Base-by-base conservation (phyloP, 2,888 invertebrate species). In the Atherix ibis region DNA sequence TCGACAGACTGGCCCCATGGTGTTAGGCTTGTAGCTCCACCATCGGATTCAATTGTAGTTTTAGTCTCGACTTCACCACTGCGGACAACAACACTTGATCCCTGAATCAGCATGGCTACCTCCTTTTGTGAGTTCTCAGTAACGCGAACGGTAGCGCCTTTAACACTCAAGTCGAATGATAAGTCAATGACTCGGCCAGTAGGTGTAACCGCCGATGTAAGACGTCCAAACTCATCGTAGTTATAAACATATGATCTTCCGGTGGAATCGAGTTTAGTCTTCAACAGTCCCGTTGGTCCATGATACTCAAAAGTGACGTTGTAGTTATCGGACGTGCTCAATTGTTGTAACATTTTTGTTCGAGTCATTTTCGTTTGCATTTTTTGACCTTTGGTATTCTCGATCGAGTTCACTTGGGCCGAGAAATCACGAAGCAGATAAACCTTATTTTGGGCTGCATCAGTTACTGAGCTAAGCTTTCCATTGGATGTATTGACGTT, bases 401-500 rank as follows among this genome's bases (percentile, higher is more conserved):
- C 91, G 48, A 91, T 91, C 1, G 91, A 89, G 50, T 89, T 91
- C 2, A 92, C 91, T 47, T 83, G 79, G 38, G 81, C 80, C 5
- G 83, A 80, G 52, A 84, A 84, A 52, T 87, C 85, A 18, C 85
- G 66, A 8, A 85, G 58, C 10, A 85, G 56, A 62, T 85, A 85
- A 0, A 85, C 82, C 59, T 85, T 84, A 51, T 87, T 87, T 31
- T 89, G 88, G 4, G 89, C 87, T 0, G 89, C 82, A 52, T 94
- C 94, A 0, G 88, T 88, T 0, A 97, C 89, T 0, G 87, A 84
- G 49, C 85, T 87, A 14, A 97, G 66, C 54, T 89, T 91, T 0
- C 95, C 95, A 51, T 89, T 92, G 50, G 88, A 91, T 0, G 94
- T 94, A 54, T 94, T 94, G 1, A 94, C 89, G 46, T 89, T 92